These are phyloP conservation scores for Belonocnema kinseyi DNA, from an alignment of 1,140 invertebrate genomes.

Conservation along the genomic window DNA sequence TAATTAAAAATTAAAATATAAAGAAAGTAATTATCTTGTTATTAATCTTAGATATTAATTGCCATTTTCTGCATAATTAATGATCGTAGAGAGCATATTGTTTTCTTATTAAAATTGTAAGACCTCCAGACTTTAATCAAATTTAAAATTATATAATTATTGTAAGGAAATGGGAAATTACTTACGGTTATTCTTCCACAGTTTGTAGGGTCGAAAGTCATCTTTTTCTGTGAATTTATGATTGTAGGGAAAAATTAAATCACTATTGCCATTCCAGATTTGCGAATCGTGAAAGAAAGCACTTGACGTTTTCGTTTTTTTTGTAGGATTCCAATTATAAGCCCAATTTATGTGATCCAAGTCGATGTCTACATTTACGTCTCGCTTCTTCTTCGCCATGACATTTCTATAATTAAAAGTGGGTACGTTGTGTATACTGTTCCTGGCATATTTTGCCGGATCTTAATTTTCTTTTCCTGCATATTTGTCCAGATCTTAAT, in stretches of 20 bases:
- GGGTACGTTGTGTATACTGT: too few relatives aligned
- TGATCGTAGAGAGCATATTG: background rate
- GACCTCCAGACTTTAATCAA: too few relatives aligned
- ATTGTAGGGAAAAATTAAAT: conserved; percentile 36
- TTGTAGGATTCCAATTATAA: conserved; percentile 35
- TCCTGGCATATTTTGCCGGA: too few relatives aligned
- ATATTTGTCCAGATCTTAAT: too few relatives aligned
- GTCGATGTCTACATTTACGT: conserved; percentile 4
- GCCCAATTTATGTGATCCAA: conserved; percentile 19
- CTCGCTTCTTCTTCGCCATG: conserved; percentile 47
- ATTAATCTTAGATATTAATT: too few relatives aligned
- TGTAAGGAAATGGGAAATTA: conserved; percentile 5
- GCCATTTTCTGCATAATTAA: background rate
- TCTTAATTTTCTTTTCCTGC: too few relatives aligned
- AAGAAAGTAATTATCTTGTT: too few relatives aligned
- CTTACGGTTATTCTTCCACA: conserved; percentile 46
- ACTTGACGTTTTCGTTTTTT: background rate
- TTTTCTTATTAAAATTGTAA: background rate
- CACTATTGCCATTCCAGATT: background rate
- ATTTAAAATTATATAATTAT: background rate
- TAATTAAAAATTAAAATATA: too few relatives aligned
- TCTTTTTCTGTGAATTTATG: conserved; percentile 35
- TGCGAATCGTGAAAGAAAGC: conserved; percentile 7
- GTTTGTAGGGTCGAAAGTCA: conserved; percentile 43
- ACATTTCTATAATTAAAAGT: conserved; percentile 34